Evolutionary conservation across 2,797 vertebrate genomes (phyloP).

Genomic region (Muscicapa striata): DNA sequence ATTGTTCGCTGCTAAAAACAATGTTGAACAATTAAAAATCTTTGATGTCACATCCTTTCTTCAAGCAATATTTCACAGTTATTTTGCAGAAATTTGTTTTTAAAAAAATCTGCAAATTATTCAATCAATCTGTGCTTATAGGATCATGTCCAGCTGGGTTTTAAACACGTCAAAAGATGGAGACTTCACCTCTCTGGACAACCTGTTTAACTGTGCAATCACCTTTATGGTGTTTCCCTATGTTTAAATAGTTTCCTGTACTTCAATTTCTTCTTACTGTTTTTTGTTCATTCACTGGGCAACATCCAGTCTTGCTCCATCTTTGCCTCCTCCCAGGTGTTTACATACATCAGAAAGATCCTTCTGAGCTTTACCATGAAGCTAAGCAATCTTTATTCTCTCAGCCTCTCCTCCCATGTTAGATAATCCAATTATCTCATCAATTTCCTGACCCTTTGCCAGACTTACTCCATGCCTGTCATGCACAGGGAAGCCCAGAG

Average conservation of each 20-base stretch:
- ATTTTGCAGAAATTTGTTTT: not conserved
- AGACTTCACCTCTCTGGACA: not conserved
- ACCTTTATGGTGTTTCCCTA: not conserved
- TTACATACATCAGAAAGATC: not conserved
- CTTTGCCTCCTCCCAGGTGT: not conserved
- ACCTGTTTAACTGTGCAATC: not conserved
- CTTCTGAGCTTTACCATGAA: not conserved
- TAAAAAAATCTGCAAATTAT: fast-evolving
- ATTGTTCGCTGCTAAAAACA: not conserved
- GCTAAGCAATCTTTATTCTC: not conserved
- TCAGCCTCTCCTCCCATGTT: not conserved
- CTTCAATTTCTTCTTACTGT: not conserved
- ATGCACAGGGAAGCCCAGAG: not conserved
- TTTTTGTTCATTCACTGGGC: not conserved
- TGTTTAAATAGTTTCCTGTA: not conserved
- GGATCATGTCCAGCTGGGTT: not conserved
- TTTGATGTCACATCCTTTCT: not conserved
- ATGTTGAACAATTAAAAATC: not conserved
- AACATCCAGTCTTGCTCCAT: not conserved
- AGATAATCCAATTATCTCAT: not conserved
- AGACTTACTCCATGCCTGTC: not conserved
- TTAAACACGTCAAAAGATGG: not conserved
- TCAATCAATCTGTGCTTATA: not conserved
- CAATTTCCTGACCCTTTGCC: not conserved
- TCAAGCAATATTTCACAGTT: not conserved